phyloP scores from a whole-genome alignment of 2,888 invertebrate species.

The Phasia obesa region DNA sequence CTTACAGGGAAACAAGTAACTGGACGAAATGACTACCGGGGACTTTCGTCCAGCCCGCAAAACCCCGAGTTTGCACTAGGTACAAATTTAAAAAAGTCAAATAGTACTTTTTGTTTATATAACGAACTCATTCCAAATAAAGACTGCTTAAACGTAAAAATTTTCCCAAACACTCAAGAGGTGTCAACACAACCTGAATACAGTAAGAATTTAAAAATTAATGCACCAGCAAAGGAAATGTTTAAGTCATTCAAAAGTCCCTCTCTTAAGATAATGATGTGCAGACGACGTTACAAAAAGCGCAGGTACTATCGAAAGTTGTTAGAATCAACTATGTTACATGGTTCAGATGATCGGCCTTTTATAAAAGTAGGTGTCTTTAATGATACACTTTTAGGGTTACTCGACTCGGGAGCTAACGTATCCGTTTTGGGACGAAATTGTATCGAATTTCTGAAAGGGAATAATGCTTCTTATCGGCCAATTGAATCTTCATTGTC shows the following conservation, averaged over 20 bases:
- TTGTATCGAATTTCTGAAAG: background rate
- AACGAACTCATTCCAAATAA: too few relatives aligned
- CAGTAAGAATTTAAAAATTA: too few relatives aligned
- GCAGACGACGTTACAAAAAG: conserved; percentile 5
- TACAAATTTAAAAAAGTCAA: too few relatives aligned
- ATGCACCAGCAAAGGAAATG: too few relatives aligned
- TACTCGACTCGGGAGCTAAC: conserved; percentile 38
- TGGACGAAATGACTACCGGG: conserved; percentile 37
- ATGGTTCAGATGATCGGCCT: conserved; percentile 25
- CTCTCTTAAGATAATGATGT: background rate
- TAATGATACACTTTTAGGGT: conserved; percentile 10
- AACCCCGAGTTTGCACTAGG: conserved; percentile 44
- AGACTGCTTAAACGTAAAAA: too few relatives aligned
- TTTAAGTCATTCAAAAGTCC: too few relatives aligned
- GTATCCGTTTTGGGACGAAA: conserved; percentile 11
- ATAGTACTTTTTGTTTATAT: too few relatives aligned
- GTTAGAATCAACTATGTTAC: background rate
- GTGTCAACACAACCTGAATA: too few relatives aligned
- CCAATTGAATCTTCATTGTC: background rate
- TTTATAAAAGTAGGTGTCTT: conserved; percentile 32
- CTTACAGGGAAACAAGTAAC: conserved; percentile 30
- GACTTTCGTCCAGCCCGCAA: conserved; percentile 13
- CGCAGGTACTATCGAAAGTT: conserved; percentile 6
- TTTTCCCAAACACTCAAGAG: too few relatives aligned
- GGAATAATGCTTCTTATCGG: background rate